Evolutionary conservation across 1,140 invertebrate genomes (phyloP), one percentile per base, ranked within the genome.

Genomic region (Sarcophaga bullata): DNA sequence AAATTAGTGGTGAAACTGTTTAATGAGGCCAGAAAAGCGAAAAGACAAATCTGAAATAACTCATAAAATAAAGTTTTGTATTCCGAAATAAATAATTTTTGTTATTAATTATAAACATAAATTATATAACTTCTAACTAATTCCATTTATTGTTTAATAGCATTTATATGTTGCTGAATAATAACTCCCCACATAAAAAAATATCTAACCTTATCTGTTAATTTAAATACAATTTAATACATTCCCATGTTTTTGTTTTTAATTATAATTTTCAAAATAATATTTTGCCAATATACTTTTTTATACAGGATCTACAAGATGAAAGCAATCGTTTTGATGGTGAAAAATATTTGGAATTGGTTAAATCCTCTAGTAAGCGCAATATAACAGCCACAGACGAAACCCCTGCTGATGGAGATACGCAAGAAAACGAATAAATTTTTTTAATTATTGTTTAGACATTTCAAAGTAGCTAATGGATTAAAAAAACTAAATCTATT

Each of bases 291-390:
- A 37, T 80, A 47, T 73, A 37, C 15, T 81, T 78, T 80, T 62
- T 25, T 78, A 52, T 25, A 84, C 84, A 90, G 88, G 88, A 90
- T 86, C 85, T 89, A 75, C 84, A 86, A 82, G 88, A 90, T 86
- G 88, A 90, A 84, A 87, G 85, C 50, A 86, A 89, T 81, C 88
- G 88, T 17, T 90, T 90, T 48, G 88, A 90, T 85, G 88, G 86
- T n/a, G 88, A 89, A 46, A 90, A 88, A 82, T 90, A 90, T 85
- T 80, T 90, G 80, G 86, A 85, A 47, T 85, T 88, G 82, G 85
- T 87, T 82, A 87, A 90, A 81, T 87, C 83, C 82, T 85, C 85
- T 73, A 80, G 85, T 84, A 90, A 88, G 80, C 87, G 88, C 83
- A 88, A 88, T 84, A 87, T 90, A 82, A 85, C 85, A 80, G 84